Evolutionary conservation across 2,113 vertebrate genomes (phyloP), one percentile per base, ranked within the genome.

Genomic region (Xiphorhynchus elegans): DNA sequence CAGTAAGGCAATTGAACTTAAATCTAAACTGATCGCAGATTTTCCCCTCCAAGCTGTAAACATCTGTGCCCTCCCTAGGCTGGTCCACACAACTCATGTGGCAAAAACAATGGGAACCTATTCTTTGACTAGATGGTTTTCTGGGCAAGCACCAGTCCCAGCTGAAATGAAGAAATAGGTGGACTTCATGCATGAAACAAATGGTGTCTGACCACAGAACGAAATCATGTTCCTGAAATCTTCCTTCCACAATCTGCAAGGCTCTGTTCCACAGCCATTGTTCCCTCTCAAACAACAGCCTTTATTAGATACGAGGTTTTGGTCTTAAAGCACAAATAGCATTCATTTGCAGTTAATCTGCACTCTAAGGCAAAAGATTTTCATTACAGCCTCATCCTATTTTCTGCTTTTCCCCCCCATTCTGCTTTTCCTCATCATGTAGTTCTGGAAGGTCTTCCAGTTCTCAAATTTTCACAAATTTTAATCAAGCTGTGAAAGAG

Each of bases 41-140:
- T 72, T 75, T 53, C 40, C 52, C 13, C 62, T 64, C 44, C 39
- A 59, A 46, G 33, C 44, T 84, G 13, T 37, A 81, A 77, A 73
- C 0, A 2, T 6, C 4, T 11, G 8, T 37, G 14, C 10, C 4
- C 17, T 73, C n/a, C 35, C 55, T 58, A 77, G 29, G 33, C 31
- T 37, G 37, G 33, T 59, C 53, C 53, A 77, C 35, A 50, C 39
- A 37, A 72, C 7, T 14, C 11, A 77, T 26, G 6, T 5, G 1
- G 26, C 17, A 46, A 63, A 82, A 90, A 1, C n/a, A 3, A 4
- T 2, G 37, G 49, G 17, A 23, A 15, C 5, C 55, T 87, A 4
- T 56, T 79, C 29, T 82, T 82, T 67, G 35, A 55, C 39, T 35
- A 67, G 13, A 47, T 46, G 9, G 4, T 37, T 77, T 82, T 35